Conservation (phyloP, 1,140 invertebrate species). For the Popillia japonica region DNA sequence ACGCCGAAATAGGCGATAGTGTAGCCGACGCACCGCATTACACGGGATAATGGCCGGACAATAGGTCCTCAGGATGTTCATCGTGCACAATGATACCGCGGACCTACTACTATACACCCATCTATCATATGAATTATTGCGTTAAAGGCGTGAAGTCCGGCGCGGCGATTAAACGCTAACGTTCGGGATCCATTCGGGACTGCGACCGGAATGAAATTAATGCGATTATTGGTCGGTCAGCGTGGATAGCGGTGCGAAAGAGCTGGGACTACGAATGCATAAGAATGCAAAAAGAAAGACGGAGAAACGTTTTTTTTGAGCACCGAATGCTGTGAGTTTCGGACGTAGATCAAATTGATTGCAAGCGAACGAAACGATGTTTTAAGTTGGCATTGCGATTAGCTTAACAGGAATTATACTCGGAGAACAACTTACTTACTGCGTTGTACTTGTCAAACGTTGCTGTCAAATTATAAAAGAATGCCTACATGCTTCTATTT, state of each 20-base stretch:
- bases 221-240: neutral
- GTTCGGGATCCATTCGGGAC: neutral
- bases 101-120: neutral
- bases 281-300: neutral
- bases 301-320: neutral
- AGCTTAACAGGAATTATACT: too few species aligned
- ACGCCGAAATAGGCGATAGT: neutral
- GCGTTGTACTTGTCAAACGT: too few species aligned
- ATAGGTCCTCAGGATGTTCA: constrained; percentile 20
- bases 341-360: neutral
- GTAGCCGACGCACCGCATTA: constrained; percentile 17
- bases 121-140: constrained; percentile 39
- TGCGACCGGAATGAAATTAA: constrained; percentile 20
- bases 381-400: too few species aligned
- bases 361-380: neutral
- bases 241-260: neutral
- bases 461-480: too few species aligned
- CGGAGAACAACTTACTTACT: too few species aligned
- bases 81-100: constrained; percentile 13
- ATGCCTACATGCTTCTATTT: too few species aligned
- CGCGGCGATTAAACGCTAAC: constrained; percentile 15
- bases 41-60: constrained; percentile 28
- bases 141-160: constrained; percentile 34
- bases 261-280: neutral
- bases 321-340: too few species aligned